phyloP scores from a whole-genome alignment of 2,113 vertebrate species.

The Barnardius zonarius region DNA sequence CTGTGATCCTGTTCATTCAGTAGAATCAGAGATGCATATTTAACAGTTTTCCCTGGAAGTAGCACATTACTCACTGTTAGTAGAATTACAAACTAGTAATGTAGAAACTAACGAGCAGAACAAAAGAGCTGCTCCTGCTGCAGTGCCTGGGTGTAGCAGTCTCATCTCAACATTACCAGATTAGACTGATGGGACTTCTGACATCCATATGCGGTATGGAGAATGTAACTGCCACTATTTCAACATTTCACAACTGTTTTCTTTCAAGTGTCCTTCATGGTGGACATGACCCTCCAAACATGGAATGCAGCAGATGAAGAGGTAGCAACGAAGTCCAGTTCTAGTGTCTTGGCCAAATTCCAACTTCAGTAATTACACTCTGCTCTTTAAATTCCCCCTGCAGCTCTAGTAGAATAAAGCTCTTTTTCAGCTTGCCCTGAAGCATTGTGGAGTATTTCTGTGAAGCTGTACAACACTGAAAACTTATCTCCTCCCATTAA shows the following conservation, averaged over 20 bases:
- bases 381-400: background rate
- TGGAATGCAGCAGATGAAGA: background rate
- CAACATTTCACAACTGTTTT: background rate
- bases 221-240: background rate
- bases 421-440: background rate
- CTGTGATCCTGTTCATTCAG: background rate
- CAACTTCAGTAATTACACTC: background rate
- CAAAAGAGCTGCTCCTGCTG: background rate
- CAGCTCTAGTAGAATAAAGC: background rate
- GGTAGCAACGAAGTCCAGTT: background rate
- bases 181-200: background rate
- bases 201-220: background rate
- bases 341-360: background rate
- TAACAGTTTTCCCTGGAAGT: background rate
- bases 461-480: background rate
- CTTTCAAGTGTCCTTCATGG: background rate
- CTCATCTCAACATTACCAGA: background rate
- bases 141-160: background rate
- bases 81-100: background rate
- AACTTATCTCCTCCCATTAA: background rate
- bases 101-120: background rate
- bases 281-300: background rate
- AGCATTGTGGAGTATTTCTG: background rate
- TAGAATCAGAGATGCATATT: background rate
- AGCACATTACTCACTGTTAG: background rate